Base-by-base conservation (phyloP, 37 sponge, comb jelly and placozoan genomes). In the Tethya wilhelma region DNA sequence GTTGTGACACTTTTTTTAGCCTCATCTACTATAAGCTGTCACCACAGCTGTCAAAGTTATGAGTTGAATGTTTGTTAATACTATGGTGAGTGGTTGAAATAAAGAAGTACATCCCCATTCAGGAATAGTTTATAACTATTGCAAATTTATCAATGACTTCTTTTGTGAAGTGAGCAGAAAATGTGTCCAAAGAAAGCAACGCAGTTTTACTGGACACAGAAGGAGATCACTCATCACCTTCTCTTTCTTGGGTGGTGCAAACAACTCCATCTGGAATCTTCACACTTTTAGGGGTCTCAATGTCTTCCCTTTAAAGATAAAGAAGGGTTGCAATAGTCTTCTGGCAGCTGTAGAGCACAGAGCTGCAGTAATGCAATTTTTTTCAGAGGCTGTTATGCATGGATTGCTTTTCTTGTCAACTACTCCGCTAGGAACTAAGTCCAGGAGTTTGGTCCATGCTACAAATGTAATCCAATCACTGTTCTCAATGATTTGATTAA, bases 301-400 rank as follows among this genome's bases (percentile, higher is more conserved):
- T 78, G 78, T 78, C 36, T 33, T 75, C 33, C 59, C 60, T 20
- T 75, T 75, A 42, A 78, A 78, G 29, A 62, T 64, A 33, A 78
- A 65, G 14, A 78, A 44, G 12, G 78, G 78, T 26, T 30, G 32
- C 28, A 78, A 49, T 49, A 78, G 40, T 62, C 65, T 23, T 6
- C 78, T 67, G n/a, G 78, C 38, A 22, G 78, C 78, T 44, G 78
- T 45, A 42, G 49, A 63, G 2, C 63, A 44, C 3, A 64, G 20
- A 19, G 45, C 37, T 22, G 33, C 28, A 3, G 67, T 78, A 0
- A 78, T 5, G 6, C 78, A 25, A 14, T 40, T 60, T 49, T 78
- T 78, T 60, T 43, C 64, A 7, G 32, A 59, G 9, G 22, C 41
- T 23, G 78, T 78, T 31, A 34, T 59, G 5, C 66, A 43, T 1